Evolutionary conservation across 2,113 vertebrate species (phyloP), one percentile per base, ranked within the genome.

Genomic region (Carettochelys insculpta): DNA sequence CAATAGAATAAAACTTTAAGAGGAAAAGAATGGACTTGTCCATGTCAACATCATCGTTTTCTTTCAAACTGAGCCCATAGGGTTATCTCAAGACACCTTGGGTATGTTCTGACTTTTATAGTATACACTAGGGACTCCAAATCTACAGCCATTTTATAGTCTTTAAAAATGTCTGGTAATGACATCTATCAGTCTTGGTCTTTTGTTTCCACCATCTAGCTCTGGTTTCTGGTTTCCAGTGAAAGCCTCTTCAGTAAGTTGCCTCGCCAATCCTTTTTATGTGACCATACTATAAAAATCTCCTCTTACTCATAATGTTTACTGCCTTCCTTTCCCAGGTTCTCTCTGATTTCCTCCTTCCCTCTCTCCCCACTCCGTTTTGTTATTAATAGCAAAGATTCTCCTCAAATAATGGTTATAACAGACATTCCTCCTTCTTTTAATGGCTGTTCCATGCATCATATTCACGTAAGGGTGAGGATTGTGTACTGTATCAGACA

Each of bases 141-240:
- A 85, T 92, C 92, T 94, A 71, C 11, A 85, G 82, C 79, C 84
- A 87, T 43, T 95, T 94, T 92, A 94, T 56, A 88, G 91, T 53
- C 75, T 82, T 53, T 91, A 86, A 85, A 90, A 95, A 94, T 94
- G 89, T 82, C 93, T 93, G 53, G 29, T 90, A 96, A 93, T 89
- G 93, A 88, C 93, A 96, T 94, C 89, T 94, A 92, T 95, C 95
- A 94, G 88, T 92, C 92, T 82, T 89, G 94, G 91, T 80, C 93
- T 96, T 96, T 95, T 92, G 87, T 90, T 76, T 90, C 53, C 68
- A 88, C 89, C 94, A 80, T 87, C 92, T 93, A 88, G 86, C 77
- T n/a, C 86, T 73, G 85, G 95, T 82, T 96, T 97, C 95, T 73
- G 53, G 78, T 96, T 96, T 95, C 93, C 86, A 85, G 41, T 85